phyloP scores from a whole-genome alignment of 2,888 invertebrate genomes.

The Pristionchus maxplancki region DNA sequence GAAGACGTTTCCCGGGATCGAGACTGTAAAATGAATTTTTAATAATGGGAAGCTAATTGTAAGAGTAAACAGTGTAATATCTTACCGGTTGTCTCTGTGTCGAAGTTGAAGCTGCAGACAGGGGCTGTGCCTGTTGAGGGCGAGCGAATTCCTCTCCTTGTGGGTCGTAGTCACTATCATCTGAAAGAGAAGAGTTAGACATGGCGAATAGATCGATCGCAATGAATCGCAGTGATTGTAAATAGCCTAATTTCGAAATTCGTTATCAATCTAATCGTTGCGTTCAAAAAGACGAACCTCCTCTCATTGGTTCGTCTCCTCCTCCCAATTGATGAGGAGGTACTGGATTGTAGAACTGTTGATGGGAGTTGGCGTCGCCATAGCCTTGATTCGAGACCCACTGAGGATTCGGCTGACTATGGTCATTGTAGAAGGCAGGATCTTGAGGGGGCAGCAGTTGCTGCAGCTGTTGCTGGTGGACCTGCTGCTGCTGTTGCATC shows the following conservation, averaged over 20 bases:
- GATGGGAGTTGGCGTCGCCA: background rate
- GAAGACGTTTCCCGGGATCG: background rate
- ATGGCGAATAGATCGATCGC: background rate
- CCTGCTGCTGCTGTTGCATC: background rate
- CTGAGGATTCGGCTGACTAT: background rate
- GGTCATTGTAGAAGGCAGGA: background rate
- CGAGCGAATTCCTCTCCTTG: background rate
- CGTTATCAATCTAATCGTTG: background rate
- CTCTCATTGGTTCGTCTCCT: background rate
- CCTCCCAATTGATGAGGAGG: background rate
- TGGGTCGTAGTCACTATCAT: background rate
- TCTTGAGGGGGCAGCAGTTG: background rate
- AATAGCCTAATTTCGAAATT: conserved; percentile 5
- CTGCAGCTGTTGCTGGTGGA: background rate
- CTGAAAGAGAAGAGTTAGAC: background rate
- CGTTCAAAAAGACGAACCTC: background rate
- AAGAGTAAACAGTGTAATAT: background rate
- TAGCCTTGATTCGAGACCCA: background rate
- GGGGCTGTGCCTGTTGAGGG: background rate
- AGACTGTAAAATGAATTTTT: background rate
- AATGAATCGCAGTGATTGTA: background rate
- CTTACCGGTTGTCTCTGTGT: background rate
- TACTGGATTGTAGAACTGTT: background rate
- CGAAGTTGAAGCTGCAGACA: background rate
- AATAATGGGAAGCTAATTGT: background rate